These are phyloP conservation scores for Bryconaethiops microstoma DNA, from an alignment of 2,797 vertebrate genomes.

Conservation along the genomic window DNA sequence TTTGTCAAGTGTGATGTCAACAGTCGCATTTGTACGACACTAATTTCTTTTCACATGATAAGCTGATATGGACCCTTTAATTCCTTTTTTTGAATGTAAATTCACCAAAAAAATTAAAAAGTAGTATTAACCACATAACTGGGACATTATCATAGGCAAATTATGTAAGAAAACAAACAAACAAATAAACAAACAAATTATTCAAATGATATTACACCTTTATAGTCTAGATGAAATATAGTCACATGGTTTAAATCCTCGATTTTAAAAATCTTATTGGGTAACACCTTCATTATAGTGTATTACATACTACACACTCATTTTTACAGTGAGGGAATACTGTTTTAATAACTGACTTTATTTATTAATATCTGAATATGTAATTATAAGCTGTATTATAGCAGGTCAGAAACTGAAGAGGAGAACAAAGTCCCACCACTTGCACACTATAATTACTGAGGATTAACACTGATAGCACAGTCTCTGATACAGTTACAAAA, in stretches of 20 bases:
- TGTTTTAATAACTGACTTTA: background rate
- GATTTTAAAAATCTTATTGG: background rate
- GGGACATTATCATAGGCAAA: background rate
- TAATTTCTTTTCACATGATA: background rate
- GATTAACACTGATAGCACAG: background rate
- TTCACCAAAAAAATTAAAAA: background rate
- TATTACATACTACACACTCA: background rate
- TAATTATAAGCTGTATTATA: background rate
- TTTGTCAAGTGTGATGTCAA: no score
- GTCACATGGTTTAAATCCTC: no score
- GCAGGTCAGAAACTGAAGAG: no score
- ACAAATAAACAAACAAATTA: no score
- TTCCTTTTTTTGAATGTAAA: background rate
- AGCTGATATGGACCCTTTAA: background rate
- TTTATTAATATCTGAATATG: background rate
- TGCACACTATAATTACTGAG: background rate
- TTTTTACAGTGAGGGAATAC: background rate
- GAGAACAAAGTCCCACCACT: no score
- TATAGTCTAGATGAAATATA: background rate
- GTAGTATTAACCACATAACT: constrained; percentile 2
- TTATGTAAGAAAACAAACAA: background rate
- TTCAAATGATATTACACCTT: background rate
- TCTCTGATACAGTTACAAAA: constrained; percentile 4
- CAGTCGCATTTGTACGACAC: no score
- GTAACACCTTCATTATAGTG: background rate